Base-by-base conservation (phyloP, 2,113 vertebrate genomes). In the Mesembrinibis cayennensis region DNA sequence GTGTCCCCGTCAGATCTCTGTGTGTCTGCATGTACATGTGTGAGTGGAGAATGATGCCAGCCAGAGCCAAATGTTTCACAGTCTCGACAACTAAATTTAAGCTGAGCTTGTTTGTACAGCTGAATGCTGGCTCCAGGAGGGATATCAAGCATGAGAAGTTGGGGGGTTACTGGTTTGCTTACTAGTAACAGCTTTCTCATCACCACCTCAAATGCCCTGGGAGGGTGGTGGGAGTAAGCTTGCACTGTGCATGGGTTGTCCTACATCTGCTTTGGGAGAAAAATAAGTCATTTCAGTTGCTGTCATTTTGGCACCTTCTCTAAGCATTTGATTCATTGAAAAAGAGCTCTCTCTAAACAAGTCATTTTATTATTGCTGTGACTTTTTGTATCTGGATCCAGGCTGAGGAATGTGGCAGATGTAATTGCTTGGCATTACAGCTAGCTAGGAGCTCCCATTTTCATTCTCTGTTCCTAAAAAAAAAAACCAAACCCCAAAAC, bases 21-120 rank as follows among this genome's bases (percentile, higher is more conserved):
- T 42, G 29, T 38, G 40, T 76, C 70, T 85, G 44, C 49, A 11
- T 23, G 45, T 23, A 25, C 42, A 59, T 1, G 4, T 44, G 53
- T 59, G 69, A 96, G 44, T 18, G 65, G 63, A 42, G 88, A 87
- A 90, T 16, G 65, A 63, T 88, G 62, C 44, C 62, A 84, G 29
- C 17, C 29, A 91, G 67, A 90, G 80, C 76, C 76, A 93, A 91
- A 74, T 16, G 20, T 71, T 92, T 92, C 81, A 69, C 49, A 58
- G 78, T 40, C 73, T 87, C 42, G 2, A 36, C 56, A 85, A 88
- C 58, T 93, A 95, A 87, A 94, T 90, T 95, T 95, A 91, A 95
- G 58, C 58, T 80, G 82, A 79, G 27, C 38, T 92, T 96, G 94
- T 96, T 97, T 96, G 70, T 74, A 63, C 91, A 95, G 95, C 87